phyloP scores from a whole-genome alignment of 2,113 vertebrate species.

The Forbesichthys papilliferus region DNA sequence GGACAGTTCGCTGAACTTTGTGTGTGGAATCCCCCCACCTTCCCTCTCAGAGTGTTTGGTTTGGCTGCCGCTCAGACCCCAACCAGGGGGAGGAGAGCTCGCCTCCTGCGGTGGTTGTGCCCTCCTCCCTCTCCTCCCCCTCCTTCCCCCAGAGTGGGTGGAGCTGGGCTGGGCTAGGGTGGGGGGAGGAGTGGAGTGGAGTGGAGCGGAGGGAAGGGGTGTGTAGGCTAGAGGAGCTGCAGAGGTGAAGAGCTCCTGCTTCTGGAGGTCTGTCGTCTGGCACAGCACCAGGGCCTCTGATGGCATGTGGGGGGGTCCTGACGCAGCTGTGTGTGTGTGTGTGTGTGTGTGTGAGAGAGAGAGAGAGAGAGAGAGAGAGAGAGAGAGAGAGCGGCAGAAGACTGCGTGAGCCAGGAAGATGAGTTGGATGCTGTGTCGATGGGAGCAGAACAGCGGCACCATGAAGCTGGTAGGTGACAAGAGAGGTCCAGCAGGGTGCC shows the following conservation, averaged over 20 bases:
- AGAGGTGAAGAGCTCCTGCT: conserved; percentile 16
- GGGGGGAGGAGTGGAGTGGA: conserved; percentile 36
- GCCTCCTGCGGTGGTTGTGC: conserved; percentile 27
- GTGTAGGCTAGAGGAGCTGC: conserved; percentile 15
- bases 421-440: conserved; percentile 89
- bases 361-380: neutral
- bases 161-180: conserved; percentile 38
- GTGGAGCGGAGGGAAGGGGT: neutral
- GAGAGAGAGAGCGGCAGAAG: conserved; percentile 35
- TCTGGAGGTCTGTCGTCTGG: neutral
- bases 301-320: conserved; percentile 41
- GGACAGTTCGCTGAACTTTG: conserved; percentile 56
- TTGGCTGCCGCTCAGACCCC: no score
- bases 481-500: neutral
- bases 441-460: conserved; percentile 87
- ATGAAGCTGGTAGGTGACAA: conserved; percentile 90
- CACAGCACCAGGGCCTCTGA: conserved; percentile 4
- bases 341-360: neutral
- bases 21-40: no score
- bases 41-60: no score
- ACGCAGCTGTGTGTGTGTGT: conserved; percentile 70
- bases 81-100: no score
- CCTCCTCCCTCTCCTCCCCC: conserved; percentile 29
- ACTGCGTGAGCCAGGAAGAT: conserved; percentile 65
- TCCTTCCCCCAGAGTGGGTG: conserved; percentile 52